Percentiles rank a stretch among this genome's conserved stretches.
Evolutionary conservation across 2,113 vertebrate genomes (phyloP).

Genomic region (Atractosteus spatula): DNA sequence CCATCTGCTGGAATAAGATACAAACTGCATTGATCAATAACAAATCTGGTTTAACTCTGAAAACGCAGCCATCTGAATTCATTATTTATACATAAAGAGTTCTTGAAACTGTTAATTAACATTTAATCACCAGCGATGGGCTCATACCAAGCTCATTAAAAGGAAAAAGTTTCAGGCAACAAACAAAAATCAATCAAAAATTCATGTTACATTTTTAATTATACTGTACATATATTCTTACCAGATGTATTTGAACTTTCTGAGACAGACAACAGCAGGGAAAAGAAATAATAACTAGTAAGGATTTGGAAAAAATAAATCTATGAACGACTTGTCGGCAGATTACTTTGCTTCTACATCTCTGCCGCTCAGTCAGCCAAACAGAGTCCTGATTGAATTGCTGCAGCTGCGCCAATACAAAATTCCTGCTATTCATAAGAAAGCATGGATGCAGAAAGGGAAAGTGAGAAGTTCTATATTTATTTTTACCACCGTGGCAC

Average conservation of each 20-base stretch:
- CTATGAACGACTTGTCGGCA: too few relatives aligned
- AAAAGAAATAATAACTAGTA: too few relatives aligned
- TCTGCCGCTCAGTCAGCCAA: too few relatives aligned
- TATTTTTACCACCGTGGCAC: background rate
- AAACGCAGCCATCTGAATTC: slow-evolving; percentile 56
- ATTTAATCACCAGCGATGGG: slow-evolving; percentile 56
- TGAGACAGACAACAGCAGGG: too few relatives aligned
- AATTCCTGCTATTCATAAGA: background rate
- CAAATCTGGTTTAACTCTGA: slow-evolving; percentile 33
- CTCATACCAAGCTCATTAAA: slow-evolving; percentile 49
- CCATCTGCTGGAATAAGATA: slow-evolving; percentile 47
- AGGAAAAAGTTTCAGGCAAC: slow-evolving; percentile 41
- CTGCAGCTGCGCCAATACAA: background rate
- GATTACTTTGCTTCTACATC: too few relatives aligned
- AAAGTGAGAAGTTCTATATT: background rate
- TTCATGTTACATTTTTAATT: too few relatives aligned
- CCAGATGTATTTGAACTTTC: too few relatives aligned
- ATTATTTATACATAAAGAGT: slow-evolving; percentile 57
- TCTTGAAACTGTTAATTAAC: slow-evolving; percentile 58
- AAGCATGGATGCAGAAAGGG: background rate
- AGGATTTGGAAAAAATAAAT: too few relatives aligned
- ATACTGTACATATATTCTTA: too few relatives aligned
- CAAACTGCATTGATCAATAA: slow-evolving; percentile 22
- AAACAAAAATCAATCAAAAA: slow-evolving; percentile 34
- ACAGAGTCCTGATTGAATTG: background rate